phyloP scores from a whole-genome alignment of 2,797 vertebrate genomes.

The Rhabdophis nuchalis region DNA sequence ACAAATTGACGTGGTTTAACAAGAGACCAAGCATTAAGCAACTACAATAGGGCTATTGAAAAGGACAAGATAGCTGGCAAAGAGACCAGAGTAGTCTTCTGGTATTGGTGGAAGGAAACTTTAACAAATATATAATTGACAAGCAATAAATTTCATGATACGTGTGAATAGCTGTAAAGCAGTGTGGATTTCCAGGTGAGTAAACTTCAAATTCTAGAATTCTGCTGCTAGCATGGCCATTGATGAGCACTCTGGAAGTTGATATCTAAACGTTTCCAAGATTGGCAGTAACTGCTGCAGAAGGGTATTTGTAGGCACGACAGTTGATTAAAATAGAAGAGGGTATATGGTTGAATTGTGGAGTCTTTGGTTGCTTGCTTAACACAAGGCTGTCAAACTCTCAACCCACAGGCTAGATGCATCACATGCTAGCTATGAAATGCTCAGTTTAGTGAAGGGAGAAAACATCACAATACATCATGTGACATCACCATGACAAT shows the following conservation, averaged over 20 bases:
- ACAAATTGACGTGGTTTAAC: not conserved
- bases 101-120: not conserved
- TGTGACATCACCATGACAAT: too few relatives aligned
- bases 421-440: too few relatives aligned
- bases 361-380: not conserved
- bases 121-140: not conserved
- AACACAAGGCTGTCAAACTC: not conserved
- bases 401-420: too few relatives aligned
- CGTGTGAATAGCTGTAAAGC: not conserved
- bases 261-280: not conserved
- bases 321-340: not conserved
- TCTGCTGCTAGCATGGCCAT: not conserved
- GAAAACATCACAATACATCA: too few relatives aligned
- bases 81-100: not conserved
- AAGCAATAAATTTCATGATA: not conserved
- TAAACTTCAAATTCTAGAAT: not conserved
- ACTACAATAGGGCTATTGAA: not conserved
- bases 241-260: not conserved
- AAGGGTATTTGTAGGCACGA: not conserved
- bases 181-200: not conserved
- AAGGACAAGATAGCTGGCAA: not conserved
- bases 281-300: not conserved
- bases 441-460: too few relatives aligned
- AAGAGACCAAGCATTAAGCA: not conserved
- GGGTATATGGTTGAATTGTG: not conserved